Percentiles rank a stretch among this genome's conserved stretches.
These are phyloP conservation scores for Spilosoma lubricipeda DNA, from an alignment of 2,888 invertebrate genomes.

Conservation along the genomic window DNA sequence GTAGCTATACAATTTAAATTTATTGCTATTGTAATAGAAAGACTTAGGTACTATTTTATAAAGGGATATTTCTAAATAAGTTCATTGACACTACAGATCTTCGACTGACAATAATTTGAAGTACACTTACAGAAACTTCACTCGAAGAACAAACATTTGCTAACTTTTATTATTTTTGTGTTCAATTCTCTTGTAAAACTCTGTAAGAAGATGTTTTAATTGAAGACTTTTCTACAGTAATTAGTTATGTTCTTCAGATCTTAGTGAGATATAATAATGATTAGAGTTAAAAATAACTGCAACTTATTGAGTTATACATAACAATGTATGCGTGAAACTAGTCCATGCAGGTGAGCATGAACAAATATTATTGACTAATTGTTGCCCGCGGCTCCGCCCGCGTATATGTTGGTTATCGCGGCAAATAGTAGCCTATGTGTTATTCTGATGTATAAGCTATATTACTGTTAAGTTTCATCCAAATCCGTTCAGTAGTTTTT, in stretches of 20 bases:
- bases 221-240: background rate
- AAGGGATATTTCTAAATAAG: background rate
- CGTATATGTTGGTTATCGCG: no score
- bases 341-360: background rate
- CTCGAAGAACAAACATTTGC: conserved; percentile 4
- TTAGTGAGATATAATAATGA: background rate
- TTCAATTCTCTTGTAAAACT: conserved; percentile 6
- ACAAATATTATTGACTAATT: background rate
- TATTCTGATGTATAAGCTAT: no score
- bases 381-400: no score
- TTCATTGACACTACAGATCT: conserved; percentile 8
- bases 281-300: background rate
- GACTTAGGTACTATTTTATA: background rate
- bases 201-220: background rate
- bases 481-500: no score
- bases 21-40: background rate
- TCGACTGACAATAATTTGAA: conserved; percentile 6
- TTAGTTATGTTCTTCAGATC: background rate
- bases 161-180: conserved; percentile 6
- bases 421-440: no score
- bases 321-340: background rate
- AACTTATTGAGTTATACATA: background rate
- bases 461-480: no score
- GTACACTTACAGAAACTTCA: conserved; percentile 1
- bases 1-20: background rate